Percentiles rank a stretch among this genome's conserved stretches.
phyloP scores from a whole-genome alignment of 2,888 invertebrate species.

The Stenurella melanura region DNA sequence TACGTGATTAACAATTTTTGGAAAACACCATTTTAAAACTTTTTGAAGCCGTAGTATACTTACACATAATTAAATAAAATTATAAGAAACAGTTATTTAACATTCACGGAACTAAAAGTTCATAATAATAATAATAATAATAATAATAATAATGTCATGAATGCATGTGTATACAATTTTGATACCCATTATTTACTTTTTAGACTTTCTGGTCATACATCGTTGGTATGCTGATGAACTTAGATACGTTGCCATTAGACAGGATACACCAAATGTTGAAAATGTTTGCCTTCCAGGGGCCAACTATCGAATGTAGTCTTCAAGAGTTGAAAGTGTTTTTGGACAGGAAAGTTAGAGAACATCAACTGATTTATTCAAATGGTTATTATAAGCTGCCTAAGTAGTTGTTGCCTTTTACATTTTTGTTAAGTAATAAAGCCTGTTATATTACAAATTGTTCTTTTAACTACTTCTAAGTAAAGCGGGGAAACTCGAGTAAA shows the following conservation, averaged over 20 bases:
- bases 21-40: no score
- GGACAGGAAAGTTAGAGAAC: conserved; percentile 94
- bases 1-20: neutral
- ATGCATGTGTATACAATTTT: neutral
- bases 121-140: no score
- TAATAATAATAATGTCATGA: neutral
- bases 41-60: no score
- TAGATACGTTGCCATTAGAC: conserved; percentile 92
- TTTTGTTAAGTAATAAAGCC: conserved; percentile 13
- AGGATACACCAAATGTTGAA: conserved; percentile 97
- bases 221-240: conserved; percentile 96
- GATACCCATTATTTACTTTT: conserved; percentile 58
- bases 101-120: neutral
- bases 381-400: conserved; percentile 93
- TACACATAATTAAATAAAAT: no score
- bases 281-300: conserved; percentile 96
- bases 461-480: neutral
- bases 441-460: neutral
- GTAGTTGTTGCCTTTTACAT: conserved; percentile 55
- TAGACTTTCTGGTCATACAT: conserved; percentile 96
- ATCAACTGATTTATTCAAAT: conserved; percentile 88
- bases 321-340: conserved; percentile 92
- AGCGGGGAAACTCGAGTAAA: no score
- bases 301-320: conserved; percentile 89
- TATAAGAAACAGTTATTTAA: neutral